A percentile compares a stretch with the other conserved stretches of the same genome.
phyloP scores from a whole-genome alignment of 2,113 vertebrate species.

The Amphiprion ocellaris region DNA sequence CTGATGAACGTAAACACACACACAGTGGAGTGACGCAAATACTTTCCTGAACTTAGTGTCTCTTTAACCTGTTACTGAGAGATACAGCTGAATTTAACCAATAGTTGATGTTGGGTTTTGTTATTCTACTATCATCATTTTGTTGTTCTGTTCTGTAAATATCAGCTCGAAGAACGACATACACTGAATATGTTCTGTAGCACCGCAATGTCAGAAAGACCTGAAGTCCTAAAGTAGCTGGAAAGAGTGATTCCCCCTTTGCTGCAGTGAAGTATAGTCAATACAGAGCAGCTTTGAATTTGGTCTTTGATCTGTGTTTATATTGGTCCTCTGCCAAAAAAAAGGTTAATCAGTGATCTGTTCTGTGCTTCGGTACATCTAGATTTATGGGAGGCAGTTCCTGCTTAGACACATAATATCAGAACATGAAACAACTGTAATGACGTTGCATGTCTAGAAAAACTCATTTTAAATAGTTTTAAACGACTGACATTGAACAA shows the following conservation, averaged over 20 bases:
- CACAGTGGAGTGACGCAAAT: constrained; percentile 11
- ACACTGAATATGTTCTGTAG: too few relatives aligned
- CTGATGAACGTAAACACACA: constrained; percentile 47
- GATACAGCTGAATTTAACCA: not conserved
- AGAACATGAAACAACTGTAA: too few relatives aligned
- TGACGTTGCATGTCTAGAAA: too few relatives aligned
- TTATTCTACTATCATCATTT: too few relatives aligned
- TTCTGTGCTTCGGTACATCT: not conserved
- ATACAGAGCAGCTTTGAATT: not conserved
- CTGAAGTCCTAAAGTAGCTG: not conserved
- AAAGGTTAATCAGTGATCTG: not conserved
- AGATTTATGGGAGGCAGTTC: not conserved
- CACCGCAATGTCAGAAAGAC: not conserved
- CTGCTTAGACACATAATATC: not conserved
- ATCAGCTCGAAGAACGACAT: too few relatives aligned
- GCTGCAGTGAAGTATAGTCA: not conserved
- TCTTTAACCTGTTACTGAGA: constrained; percentile 3
- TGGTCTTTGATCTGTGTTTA: constrained; percentile 8
- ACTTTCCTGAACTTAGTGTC: constrained; percentile 14
- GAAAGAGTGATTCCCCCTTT: not conserved
- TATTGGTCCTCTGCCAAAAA: not conserved
- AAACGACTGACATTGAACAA: too few relatives aligned
- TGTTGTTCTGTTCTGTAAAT: not conserved
- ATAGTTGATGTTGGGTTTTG: too few relatives aligned
- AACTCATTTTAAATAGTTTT: too few relatives aligned